A percentile compares a stretch with the other conserved stretches of the same genome.
phyloP scores from a whole-genome alignment of 1,140 invertebrate species.

The Drosophila ohnishii region DNA sequence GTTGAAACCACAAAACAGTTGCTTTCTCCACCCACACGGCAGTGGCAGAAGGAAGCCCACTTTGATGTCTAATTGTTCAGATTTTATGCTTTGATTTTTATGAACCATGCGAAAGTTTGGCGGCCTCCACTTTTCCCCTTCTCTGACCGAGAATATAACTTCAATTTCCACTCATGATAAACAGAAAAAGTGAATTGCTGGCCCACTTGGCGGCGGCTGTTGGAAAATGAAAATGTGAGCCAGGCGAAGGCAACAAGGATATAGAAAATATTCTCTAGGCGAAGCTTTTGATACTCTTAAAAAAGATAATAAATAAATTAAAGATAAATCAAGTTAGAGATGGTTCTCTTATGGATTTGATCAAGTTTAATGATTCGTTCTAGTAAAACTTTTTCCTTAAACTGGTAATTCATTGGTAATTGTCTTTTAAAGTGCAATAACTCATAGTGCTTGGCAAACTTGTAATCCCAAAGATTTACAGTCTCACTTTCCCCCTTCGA shows the following conservation, averaged over 20 bases:
- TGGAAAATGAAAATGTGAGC: constrained; percentile 33
- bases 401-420: not conserved
- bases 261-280: not conserved
- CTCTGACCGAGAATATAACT: constrained; percentile 58
- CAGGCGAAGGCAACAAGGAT: constrained; percentile 27
- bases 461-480: constrained; percentile 8
- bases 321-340: not conserved
- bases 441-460: not conserved
- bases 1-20: constrained; percentile 28
- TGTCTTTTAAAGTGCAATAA: not conserved
- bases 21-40: constrained; percentile 66
- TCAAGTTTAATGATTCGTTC: not conserved
- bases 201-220: constrained; percentile 25
- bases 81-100: constrained; percentile 42
- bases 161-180: constrained; percentile 67
- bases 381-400: not conserved
- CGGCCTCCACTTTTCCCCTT: constrained; percentile 41
- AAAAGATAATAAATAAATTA: too few species aligned
- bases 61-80: constrained; percentile 52
- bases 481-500: constrained; percentile 30
- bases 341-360: not conserved
- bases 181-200: constrained; percentile 69
- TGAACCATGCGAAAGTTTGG: constrained; percentile 15
- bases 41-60: constrained; percentile 22
- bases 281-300: constrained; percentile 4